Evolutionary conservation across 2,113 vertebrate genomes (phyloP).

Genomic region (Carassius carassius): DNA sequence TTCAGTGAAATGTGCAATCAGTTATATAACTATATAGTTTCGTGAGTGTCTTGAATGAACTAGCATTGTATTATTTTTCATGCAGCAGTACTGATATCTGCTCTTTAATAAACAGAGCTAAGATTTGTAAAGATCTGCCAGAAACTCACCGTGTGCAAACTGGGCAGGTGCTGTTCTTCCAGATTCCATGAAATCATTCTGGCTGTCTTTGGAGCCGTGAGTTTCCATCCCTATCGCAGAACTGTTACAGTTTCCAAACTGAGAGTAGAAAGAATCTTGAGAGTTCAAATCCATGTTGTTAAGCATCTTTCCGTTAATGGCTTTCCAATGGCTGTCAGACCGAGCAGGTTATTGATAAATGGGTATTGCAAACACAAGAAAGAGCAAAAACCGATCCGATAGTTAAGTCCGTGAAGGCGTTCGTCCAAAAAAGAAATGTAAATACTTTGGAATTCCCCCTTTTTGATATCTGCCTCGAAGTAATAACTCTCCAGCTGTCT

Average conservation of each 20-base stretch:
- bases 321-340: constrained; percentile 65
- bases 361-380: constrained; percentile 26
- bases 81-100: background rate
- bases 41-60: background rate
- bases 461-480: constrained; percentile 61
- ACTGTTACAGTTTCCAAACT: constrained; percentile 84
- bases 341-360: constrained; percentile 56
- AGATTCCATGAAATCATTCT: constrained; percentile 76
- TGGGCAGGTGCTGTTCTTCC: constrained; percentile 75
- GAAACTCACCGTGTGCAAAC: constrained; percentile 81
- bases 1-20: constrained; percentile 44
- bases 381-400: constrained; percentile 48
- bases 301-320: constrained; percentile 80
- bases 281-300: constrained; percentile 92
- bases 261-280: constrained; percentile 85
- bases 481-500: constrained; percentile 72
- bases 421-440: constrained; percentile 57
- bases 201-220: constrained; percentile 71
- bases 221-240: constrained; percentile 75
- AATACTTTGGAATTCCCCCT: constrained; percentile 61
- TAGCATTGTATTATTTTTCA: background rate
- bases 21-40: constrained; percentile 35
- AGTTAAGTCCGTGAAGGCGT: constrained; percentile 67
- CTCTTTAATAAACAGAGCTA: background rate
- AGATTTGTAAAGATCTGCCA: background rate